Evolutionary conservation across 2,113 vertebrate genomes (phyloP).

Genomic region (Leptodactylus fuscus): DNA sequence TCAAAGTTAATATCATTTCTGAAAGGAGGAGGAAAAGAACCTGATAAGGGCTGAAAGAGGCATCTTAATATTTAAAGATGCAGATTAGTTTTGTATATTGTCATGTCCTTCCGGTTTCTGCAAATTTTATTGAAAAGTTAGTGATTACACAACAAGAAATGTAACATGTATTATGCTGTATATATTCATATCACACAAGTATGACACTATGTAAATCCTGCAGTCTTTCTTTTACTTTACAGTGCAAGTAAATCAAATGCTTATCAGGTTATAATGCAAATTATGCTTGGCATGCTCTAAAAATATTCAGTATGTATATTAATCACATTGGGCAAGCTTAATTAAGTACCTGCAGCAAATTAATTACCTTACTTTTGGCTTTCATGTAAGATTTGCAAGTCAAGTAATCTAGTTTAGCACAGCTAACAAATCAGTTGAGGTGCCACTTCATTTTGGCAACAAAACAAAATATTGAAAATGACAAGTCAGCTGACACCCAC

Average conservation of each 20-base stretch:
- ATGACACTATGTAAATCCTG: not conserved
- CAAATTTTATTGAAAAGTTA: no score
- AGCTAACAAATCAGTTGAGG: constrained; percentile 41
- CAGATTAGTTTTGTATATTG: no score
- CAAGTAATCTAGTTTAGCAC: constrained; percentile 42
- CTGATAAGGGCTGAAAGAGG: no score
- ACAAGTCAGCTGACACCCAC: constrained; percentile 29
- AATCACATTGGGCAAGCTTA: constrained; percentile 43
- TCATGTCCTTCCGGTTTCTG: no score
- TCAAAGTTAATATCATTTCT: no score
- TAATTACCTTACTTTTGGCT: constrained; percentile 54
- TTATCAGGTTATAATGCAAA: constrained; percentile 40
- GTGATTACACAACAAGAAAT: no score
- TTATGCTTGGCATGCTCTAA: constrained; percentile 48
- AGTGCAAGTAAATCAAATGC: constrained; percentile 20
- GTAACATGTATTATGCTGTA: not conserved
- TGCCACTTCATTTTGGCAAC: constrained; percentile 22
- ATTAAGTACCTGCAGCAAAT: constrained; percentile 53
- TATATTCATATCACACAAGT: not conserved
- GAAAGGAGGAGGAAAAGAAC: no score
- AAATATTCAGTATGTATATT: constrained; percentile 45
- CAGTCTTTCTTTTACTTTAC: no score
- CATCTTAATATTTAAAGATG: no score
- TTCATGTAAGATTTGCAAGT: constrained; percentile 37
- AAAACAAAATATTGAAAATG: constrained; percentile 22